phyloP scores from a whole-genome alignment of 2,797 vertebrate species.

The Hippoglossus hippoglossus region DNA sequence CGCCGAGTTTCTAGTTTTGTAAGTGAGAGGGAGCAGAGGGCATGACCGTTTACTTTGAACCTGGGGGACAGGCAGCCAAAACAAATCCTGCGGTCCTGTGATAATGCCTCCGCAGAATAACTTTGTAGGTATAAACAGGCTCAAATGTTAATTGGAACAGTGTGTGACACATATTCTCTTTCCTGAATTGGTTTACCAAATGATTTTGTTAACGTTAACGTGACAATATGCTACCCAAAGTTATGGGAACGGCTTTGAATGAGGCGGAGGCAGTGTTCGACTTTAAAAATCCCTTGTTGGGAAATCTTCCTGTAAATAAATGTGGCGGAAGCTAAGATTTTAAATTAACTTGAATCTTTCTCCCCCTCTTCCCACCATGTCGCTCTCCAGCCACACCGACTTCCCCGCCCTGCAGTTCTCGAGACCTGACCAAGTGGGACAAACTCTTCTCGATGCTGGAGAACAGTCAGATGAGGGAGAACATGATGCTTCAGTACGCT shows the following conservation, averaged over 20 bases:
- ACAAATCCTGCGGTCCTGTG: conserved; percentile 44
- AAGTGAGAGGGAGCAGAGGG: conserved; percentile 33
- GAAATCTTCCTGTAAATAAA: neutral
- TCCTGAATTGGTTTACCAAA: conserved; percentile 28
- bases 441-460: conserved; percentile 97
- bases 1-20: conserved; percentile 4
- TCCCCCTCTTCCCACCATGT: neutral
- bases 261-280: neutral
- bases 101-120: conserved; percentile 38
- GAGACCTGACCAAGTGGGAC: conserved; percentile 90
- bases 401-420: conserved; percentile 74
- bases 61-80: conserved; percentile 47
- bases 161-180: conserved; percentile 44
- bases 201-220: neutral
- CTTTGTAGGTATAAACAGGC: conserved; percentile 58
- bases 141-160: conserved; percentile 53
- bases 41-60: conserved; percentile 47
- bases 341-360: neutral
- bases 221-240: neutral
- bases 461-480: conserved; percentile 97
- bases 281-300: no score
- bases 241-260: neutral
- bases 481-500: conserved; percentile 91
- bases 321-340: neutral
- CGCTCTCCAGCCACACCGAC: conserved; percentile 62